Conservation (phyloP, 1,140 invertebrate genomes). For the Cepaea nemoralis region DNA sequence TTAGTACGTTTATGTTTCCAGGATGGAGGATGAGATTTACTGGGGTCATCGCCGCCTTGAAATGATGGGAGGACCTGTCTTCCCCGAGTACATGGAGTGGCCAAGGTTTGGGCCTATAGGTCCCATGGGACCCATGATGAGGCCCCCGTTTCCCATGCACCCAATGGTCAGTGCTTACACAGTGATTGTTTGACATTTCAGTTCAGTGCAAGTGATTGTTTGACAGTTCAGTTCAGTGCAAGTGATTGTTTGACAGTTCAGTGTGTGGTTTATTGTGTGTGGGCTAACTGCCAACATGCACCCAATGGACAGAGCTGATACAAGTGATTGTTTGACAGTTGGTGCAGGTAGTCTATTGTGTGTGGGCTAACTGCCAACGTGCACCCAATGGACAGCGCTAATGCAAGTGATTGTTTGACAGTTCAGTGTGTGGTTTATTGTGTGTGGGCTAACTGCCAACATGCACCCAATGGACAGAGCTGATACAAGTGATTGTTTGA, state of each 20-base stretch:
- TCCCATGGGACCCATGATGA: slow-evolving; percentile 51
- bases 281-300: too few species aligned
- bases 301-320: neutral
- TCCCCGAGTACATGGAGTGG: slow-evolving; percentile 83
- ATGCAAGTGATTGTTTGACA: neutral
- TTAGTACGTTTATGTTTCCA: slow-evolving; percentile 43
- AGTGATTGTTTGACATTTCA: too few species aligned
- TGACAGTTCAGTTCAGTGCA: too few species aligned
- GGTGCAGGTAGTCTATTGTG: too few species aligned
- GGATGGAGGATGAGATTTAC: slow-evolving; percentile 83
- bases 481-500: neutral
- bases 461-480: slow-evolving; percentile 4
- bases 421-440: neutral
- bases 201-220: too few species aligned
- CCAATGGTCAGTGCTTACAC: neutral
- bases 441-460: too few species aligned
- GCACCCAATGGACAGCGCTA: neutral
- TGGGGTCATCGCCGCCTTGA: slow-evolving; percentile 85
- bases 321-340: too few species aligned
- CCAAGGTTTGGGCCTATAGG: slow-evolving; percentile 77
- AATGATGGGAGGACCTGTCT: slow-evolving; percentile 74
- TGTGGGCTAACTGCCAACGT: too few species aligned
- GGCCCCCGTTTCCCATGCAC: slow-evolving; percentile 42
- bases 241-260: too few species aligned
- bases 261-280: too few species aligned